These are phyloP conservation scores for Aphelenchoides fujianensis DNA, from an alignment of 1,140 invertebrate species.

Conservation along the genomic window DNA sequence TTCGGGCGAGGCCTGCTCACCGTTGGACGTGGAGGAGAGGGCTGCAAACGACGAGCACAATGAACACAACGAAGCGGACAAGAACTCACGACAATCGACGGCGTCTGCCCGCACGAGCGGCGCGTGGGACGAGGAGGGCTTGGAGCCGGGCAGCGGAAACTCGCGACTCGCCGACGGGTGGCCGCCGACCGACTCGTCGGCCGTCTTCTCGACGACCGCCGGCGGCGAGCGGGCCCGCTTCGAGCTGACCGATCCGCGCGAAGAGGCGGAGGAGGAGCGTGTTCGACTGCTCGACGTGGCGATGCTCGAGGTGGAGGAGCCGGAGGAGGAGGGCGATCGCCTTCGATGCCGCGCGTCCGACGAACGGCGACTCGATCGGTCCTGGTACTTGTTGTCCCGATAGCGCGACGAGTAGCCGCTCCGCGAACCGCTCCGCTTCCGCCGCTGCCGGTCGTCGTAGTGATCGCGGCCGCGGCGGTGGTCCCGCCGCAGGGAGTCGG, in stretches of 20 bases:
- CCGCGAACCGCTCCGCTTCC: background rate
- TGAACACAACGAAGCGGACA: background rate
- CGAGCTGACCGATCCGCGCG: background rate
- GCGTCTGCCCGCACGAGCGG: background rate
- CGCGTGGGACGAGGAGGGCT: background rate
- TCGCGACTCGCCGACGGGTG: background rate
- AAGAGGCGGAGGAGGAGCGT: background rate
- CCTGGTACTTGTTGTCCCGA: background rate
- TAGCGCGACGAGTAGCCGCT: slow-evolving; percentile 1
- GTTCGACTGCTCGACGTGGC: background rate
- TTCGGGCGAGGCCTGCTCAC: slow-evolving; percentile 6
- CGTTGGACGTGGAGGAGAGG: background rate
- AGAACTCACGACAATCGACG: background rate
- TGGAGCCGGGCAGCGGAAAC: background rate
- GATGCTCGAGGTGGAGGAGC: background rate
- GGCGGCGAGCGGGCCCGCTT: background rate
- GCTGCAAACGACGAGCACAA: background rate
- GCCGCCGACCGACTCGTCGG: background rate
- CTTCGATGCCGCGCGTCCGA: background rate
- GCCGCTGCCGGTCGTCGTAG: background rate
- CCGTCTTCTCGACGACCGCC: background rate
- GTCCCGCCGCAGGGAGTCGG: background rate
- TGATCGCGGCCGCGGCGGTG: background rate
- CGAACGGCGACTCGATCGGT: background rate
- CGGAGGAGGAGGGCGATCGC: background rate